A percentile compares a stretch with the other conserved stretches of the same genome.
These are phyloP conservation scores for Zeugodacus cucurbitae DNA, from an alignment of 1,140 invertebrate genomes.

Conservation along the genomic window DNA sequence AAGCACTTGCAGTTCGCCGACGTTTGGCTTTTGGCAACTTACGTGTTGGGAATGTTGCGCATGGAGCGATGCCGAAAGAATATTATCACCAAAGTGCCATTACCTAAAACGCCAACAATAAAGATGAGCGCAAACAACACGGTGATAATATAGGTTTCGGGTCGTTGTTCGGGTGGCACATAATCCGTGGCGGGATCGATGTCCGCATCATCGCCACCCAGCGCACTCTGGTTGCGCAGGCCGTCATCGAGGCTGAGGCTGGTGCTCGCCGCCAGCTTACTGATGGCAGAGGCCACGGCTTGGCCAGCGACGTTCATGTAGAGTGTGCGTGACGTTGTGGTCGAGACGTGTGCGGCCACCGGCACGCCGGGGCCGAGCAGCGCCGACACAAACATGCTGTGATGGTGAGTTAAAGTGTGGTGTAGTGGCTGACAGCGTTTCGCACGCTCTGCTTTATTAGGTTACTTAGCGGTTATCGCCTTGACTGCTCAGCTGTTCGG, in stretches of 20 bases:
- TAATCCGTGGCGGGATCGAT: conserved; percentile 64
- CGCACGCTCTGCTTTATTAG: background rate
- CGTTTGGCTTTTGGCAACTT: conserved; percentile 65
- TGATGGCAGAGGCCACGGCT: background rate
- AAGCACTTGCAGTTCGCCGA: background rate
- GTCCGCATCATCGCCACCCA: background rate
- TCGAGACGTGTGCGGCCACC: background rate
- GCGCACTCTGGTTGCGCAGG: background rate
- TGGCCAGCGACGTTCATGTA: background rate
- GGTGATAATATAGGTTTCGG: conserved; percentile 86
- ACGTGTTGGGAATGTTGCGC: conserved; percentile 90
- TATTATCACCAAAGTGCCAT: conserved; percentile 84
- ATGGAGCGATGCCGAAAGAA: conserved; percentile 80
- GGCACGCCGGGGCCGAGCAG: background rate
- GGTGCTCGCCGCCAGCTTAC: background rate
- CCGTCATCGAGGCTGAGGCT: background rate
- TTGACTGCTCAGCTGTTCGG: background rate
- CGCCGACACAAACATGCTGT: background rate
- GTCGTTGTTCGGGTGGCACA: conserved; percentile 76
- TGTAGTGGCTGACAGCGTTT: background rate
- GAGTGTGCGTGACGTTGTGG: background rate
- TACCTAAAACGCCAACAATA: conserved; percentile 85
- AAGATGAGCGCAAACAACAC: conserved; percentile 87
- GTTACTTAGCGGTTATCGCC: background rate
- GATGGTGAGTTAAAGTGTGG: too few species aligned